phyloP scores from a whole-genome alignment of 1,140 invertebrate genomes.

The Macrostomum lignano region DNA sequence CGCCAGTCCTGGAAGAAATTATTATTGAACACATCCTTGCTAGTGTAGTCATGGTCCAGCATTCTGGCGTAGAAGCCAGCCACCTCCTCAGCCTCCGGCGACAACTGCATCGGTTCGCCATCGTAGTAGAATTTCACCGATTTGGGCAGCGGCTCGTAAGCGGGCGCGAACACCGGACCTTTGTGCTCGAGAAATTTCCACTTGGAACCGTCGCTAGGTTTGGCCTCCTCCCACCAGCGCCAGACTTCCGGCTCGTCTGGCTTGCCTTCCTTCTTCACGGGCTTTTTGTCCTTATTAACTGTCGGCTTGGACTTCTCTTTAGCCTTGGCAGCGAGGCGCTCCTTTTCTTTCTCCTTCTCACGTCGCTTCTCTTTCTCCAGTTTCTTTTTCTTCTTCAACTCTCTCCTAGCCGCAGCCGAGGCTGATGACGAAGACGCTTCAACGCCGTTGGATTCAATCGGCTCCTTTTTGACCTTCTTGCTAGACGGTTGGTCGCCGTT shows the following conservation, averaged over 20 bases:
- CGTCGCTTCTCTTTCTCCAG: no score
- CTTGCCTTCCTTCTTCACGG: constrained; percentile 2
- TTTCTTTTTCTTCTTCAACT: no score
- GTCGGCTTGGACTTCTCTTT: no score
- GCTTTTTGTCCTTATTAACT: no score
- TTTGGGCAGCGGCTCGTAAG: constrained; percentile 63
- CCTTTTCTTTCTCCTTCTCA: no score
- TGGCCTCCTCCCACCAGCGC: constrained; percentile 72
- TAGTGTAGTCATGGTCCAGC: constrained; percentile 93
- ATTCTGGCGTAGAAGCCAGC: constrained; percentile 89
- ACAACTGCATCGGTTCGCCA: constrained; percentile 46
- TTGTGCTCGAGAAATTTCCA: constrained; percentile 87
- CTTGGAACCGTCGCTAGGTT: constrained; percentile 64
- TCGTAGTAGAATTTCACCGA: constrained; percentile 71
- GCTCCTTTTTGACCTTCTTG: no score
- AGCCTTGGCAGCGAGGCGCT: no score
- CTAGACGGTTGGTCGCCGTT: no score
- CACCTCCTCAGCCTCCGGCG: constrained; percentile 60
- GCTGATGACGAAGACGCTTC: no score
- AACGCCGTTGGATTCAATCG: no score
- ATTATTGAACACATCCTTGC: constrained; percentile 69
- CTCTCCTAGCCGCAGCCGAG: no score
- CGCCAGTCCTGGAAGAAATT: constrained; percentile 68
- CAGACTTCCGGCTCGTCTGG: constrained; percentile 5
- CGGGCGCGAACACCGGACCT: constrained; percentile 80